Evolutionary conservation across 1,140 invertebrate species (phyloP), one percentile per base, ranked within the genome.

Genomic region (Potamilus streckersoni): DNA sequence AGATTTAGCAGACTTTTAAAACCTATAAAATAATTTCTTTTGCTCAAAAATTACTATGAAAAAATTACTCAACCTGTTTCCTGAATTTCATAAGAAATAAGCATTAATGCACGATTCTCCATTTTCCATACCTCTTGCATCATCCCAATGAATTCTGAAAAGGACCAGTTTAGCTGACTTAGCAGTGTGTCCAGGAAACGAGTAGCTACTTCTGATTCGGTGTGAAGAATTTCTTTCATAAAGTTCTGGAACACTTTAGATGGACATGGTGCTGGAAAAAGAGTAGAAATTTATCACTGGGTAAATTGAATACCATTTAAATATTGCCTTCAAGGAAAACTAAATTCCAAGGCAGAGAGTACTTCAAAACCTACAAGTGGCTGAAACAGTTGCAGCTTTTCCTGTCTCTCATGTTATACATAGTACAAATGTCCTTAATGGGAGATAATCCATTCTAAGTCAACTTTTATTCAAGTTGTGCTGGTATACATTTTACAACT

Each of bases 81-180:
- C 49, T 49, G 55, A 16, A 66, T 15, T 38, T 19, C 55, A 55
- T 23, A 31, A 65, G 17, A 65, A 65, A n/a, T 13, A n/a, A 20
- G 20, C 63, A 65, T 31, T 23, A 1, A 23, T 16, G 20, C n/a
- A 27, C 8, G 20, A 31, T 20, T 0, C 20, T 31, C 20, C n/a
- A 57, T 71, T 19, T 55, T 27, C 38, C 76, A 59, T 82, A 96
- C 95, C 92, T 96, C 95, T 89, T 96, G 95, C 76, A 96, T 91
- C 91, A 96, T 93, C 20, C 94, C 93, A 80, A 96, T 95, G 79
- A 96, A 96, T 82, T 96, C 95, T 0, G 95, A 96, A 83, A 96
- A 96, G 0, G 95, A 94, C 95, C 95, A 96, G 87, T 96, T 96
- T 0, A 96, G 88, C 80, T 96, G 95, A 87, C 94, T 95, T 0